Percentiles rank a stretch among this genome's conserved stretches.
Evolutionary conservation across 2,888 invertebrate genomes (phyloP).

Genomic region (Resseliella maxima): DNA sequence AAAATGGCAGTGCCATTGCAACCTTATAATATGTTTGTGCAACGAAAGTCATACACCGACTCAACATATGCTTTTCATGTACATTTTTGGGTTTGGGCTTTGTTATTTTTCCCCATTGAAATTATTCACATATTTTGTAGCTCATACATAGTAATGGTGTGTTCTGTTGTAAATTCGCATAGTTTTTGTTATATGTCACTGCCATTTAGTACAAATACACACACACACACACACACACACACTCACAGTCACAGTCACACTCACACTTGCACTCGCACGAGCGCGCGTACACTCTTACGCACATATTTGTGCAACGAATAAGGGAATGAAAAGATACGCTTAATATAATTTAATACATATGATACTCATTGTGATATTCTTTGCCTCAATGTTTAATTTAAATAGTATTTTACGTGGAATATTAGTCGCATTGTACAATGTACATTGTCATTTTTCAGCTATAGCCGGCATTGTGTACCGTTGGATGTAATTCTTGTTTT

Average conservation of each 20-base stretch:
- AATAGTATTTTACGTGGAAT: constrained; percentile 23
- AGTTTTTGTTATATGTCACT: background rate
- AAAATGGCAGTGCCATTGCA: background rate
- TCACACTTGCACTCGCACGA: no score
- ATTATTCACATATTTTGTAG: constrained; percentile 35
- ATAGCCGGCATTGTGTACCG: background rate
- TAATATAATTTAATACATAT: constrained; percentile 28
- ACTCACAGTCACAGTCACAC: background rate
- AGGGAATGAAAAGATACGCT: background rate
- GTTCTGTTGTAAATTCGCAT: background rate
- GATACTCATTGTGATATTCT: constrained; percentile 11
- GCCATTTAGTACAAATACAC: background rate
- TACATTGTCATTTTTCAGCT: background rate
- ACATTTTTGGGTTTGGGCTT: background rate
- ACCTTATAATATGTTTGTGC: background rate
- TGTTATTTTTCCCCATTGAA: constrained; percentile 26
- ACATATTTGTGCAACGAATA: no score
- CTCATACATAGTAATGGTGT: constrained; percentile 43
- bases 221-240: background rate
- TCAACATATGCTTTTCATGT: background rate
- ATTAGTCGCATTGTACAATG: background rate
- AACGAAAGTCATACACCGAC: background rate
- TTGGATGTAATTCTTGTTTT: background rate
- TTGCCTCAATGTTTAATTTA: constrained; percentile 39
- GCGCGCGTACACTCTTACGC: no score